A percentile compares a stretch with the other conserved stretches of the same genome.
Conservation (phyloP, 2,888 invertebrate genomes). For the Tanytarsus gracilentus region DNA sequence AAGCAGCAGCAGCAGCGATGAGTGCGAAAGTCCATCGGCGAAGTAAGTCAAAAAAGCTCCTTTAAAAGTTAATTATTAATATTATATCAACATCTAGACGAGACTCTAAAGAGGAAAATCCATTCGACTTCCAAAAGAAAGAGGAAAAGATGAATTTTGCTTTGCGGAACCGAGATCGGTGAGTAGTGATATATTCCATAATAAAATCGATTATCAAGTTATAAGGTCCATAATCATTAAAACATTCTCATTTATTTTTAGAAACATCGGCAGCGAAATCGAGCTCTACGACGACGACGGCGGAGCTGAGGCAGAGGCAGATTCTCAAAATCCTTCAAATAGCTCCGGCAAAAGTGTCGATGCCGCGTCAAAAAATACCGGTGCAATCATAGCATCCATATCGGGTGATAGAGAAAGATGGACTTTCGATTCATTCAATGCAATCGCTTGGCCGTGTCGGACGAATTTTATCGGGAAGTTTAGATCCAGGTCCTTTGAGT, state of each 20-base stretch:
- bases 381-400: conserved; percentile 55
- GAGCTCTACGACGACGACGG: too few relatives aligned
- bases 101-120: conserved; percentile 7
- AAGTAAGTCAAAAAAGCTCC: conserved; percentile 15
- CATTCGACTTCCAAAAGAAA: conserved; percentile 34
- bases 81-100: conserved; percentile 20
- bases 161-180: conserved; percentile 42
- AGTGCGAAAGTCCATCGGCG: conserved; percentile 19
- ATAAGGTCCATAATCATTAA: background rate
- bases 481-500: conserved; percentile 49
- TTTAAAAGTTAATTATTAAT: background rate
- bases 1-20: conserved; percentile 13
- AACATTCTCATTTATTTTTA: too few relatives aligned
- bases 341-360: conserved; percentile 67
- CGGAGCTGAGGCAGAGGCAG: too few relatives aligned
- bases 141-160: conserved; percentile 35
- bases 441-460: conserved; percentile 79
- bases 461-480: conserved; percentile 62
- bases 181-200: too few relatives aligned
- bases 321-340: conserved; percentile 38
- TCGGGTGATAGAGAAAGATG: conserved; percentile 78
- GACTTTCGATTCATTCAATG: conserved; percentile 79
- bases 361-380: conserved; percentile 52
- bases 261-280: too few relatives aligned
- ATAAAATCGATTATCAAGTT: too few relatives aligned